Evolutionary conservation across 2,888 invertebrate genomes (phyloP).

Genomic region (Melinaea menophilus): DNA sequence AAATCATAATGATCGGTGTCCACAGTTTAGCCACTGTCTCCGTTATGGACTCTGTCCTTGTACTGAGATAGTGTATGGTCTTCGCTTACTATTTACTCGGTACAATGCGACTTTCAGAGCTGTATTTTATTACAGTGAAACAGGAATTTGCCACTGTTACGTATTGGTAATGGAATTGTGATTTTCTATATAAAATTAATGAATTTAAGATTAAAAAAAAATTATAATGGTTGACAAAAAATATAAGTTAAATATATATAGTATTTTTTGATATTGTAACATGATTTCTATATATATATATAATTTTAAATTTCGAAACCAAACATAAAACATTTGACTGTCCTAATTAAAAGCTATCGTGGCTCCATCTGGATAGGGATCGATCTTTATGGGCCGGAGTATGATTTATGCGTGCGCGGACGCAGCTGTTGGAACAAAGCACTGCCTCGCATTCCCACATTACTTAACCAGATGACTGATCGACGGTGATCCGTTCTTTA

Average conservation of each 20-base stretch:
- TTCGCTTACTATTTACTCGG: conserved; percentile 16
- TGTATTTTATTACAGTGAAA: conserved; percentile 12
- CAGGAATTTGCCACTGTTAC: conserved; percentile 17
- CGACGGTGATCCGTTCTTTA: conserved; percentile 46
- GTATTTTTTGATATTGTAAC: no score
- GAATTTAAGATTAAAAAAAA: background rate
- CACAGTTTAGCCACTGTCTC: conserved; percentile 29
- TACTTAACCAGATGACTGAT: conserved; percentile 67
- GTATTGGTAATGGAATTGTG: conserved; percentile 1
- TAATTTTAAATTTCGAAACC: background rate
- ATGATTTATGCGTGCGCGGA: conserved; percentile 61
- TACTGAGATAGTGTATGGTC: conserved; percentile 25
- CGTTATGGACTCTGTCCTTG: conserved; percentile 25
- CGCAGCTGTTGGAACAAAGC: conserved; percentile 60
- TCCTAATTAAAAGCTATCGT: conserved; percentile 27
- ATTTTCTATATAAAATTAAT: conserved; percentile 1
- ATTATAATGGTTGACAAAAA: no score
- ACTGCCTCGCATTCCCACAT: conserved; percentile 59
- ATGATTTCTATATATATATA: background rate
- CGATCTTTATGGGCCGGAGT: conserved; percentile 45
- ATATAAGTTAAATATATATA: no score
- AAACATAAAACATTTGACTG: background rate
- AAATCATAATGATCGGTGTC: conserved; percentile 33
- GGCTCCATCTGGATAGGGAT: conserved; percentile 23
- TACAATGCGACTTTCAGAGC: conserved; percentile 16